A percentile compares a stretch with the other conserved stretches of the same genome.
phyloP scores from a whole-genome alignment of 2,888 invertebrate species.

The Caenorhabditis doughertyi region DNA sequence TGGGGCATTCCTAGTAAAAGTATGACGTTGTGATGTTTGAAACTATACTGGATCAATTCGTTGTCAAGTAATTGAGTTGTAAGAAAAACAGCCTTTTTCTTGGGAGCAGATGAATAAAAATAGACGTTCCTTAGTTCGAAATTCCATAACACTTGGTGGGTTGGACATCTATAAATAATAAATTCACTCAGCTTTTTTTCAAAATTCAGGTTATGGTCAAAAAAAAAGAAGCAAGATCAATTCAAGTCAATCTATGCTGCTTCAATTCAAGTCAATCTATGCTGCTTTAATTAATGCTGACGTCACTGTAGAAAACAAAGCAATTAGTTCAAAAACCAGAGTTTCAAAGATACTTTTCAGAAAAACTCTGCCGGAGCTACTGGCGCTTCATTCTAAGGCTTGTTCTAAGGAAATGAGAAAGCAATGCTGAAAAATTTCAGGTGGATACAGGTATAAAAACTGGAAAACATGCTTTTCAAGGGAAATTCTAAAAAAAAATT shows the following conservation, averaged over 20 bases:
- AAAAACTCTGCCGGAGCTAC: not conserved
- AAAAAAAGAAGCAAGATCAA: not conserved
- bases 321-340: not conserved
- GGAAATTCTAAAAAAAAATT: too few species aligned
- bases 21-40: constrained; percentile 28
- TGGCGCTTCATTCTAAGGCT: too few species aligned
- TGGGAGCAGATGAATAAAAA: constrained; percentile 2
- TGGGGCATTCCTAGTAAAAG: constrained; percentile 18
- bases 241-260: not conserved
- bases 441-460: too few species aligned
- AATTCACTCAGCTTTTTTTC: too few species aligned
- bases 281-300: not conserved
- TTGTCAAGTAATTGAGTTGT: constrained; percentile 18
- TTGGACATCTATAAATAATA: too few species aligned
- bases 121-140: too few species aligned
- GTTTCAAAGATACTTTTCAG: not conserved
- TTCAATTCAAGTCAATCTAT: not conserved
- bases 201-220: too few species aligned
- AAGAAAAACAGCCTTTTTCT: not conserved
- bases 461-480: too few species aligned
- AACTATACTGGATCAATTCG: constrained; percentile 4
- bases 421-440: too few species aligned
- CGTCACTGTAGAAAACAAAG: not conserved
- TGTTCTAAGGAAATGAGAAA: too few species aligned
- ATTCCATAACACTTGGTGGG: too few species aligned